phyloP scores from a whole-genome alignment of 30 jellyfish, hydroid and myxozoan species.

The Cassiopea xamachana region DNA sequence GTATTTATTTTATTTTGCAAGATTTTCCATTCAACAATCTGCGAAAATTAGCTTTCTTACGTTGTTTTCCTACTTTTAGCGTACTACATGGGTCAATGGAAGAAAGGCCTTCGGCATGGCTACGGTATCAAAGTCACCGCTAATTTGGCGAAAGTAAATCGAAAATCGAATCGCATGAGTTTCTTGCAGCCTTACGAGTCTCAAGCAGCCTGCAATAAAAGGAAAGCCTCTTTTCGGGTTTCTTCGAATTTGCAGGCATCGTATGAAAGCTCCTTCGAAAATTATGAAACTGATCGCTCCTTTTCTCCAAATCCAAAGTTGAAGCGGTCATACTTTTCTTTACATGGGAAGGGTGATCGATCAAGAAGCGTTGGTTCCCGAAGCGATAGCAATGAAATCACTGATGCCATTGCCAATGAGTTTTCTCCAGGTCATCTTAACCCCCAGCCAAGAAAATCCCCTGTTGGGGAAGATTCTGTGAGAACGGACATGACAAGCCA shows the following conservation, averaged over 20 bases:
- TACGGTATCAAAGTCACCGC: constrained; percentile 88
- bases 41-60: background rate
- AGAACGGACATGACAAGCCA: constrained; percentile 78
- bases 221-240: background rate
- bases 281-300: constrained; percentile 58
- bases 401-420: constrained; percentile 43
- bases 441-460: constrained; percentile 42
- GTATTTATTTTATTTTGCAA: no score
- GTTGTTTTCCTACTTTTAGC: constrained; percentile 51
- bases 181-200: background rate
- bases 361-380: constrained; percentile 61
- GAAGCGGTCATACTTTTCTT: constrained; percentile 43
- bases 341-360: constrained; percentile 23
- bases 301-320: constrained; percentile 37
- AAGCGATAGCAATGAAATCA: constrained; percentile 58
- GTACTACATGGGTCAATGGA: constrained; percentile 98
- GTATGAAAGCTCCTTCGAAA: constrained; percentile 61
- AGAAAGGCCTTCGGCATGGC: constrained; percentile 94
- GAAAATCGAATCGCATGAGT: constrained; percentile 36
- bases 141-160: constrained; percentile 48
- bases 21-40: no score
- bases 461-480: constrained; percentile 71
- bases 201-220: background rate
- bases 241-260: constrained; percentile 39
- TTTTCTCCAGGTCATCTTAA: constrained; percentile 46